Evolutionary conservation across 2,113 vertebrate genomes (phyloP).

Genomic region (Silurus glanis): DNA sequence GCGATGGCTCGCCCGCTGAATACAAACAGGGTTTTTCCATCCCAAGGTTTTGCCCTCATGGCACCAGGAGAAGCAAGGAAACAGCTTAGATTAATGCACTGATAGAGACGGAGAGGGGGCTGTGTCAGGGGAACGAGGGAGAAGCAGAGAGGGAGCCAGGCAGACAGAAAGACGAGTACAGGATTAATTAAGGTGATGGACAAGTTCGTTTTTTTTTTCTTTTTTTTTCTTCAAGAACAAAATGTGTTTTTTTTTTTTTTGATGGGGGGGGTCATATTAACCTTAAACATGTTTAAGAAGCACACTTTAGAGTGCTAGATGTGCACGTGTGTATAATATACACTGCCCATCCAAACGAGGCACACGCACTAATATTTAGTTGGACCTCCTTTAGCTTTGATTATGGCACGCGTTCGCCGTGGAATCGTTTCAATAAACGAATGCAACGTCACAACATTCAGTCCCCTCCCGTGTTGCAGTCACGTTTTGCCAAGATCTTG

Average conservation of each 20-base stretch:
- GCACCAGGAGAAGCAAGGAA: conserved; percentile 52
- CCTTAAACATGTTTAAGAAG: neutral
- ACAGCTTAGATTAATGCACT: conserved; percentile 56
- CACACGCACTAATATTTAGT: neutral
- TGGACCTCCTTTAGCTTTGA: no score
- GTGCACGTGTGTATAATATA: no score
- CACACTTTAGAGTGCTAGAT: neutral
- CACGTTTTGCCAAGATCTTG: no score
- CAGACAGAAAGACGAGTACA: conserved; percentile 31
- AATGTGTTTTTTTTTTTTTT: no score
- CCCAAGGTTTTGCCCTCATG: conserved; percentile 54
- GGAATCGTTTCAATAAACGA: no score
- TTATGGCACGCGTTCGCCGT: no score
- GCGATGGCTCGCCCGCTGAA: conserved; percentile 41
- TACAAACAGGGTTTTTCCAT: conserved; percentile 54
- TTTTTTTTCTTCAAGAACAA: neutral
- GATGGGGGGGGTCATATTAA: neutral
- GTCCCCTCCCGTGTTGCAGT: no score
- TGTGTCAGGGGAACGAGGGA: conserved; percentile 27
- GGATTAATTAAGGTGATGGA: conserved; percentile 51
- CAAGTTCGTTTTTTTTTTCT: neutral
- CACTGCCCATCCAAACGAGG: neutral
- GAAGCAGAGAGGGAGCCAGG: neutral
- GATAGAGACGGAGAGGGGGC: conserved; percentile 44
- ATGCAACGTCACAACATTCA: no score